Evolutionary conservation across 2,888 invertebrate species (phyloP).

Genomic region (Xanthia togata): DNA sequence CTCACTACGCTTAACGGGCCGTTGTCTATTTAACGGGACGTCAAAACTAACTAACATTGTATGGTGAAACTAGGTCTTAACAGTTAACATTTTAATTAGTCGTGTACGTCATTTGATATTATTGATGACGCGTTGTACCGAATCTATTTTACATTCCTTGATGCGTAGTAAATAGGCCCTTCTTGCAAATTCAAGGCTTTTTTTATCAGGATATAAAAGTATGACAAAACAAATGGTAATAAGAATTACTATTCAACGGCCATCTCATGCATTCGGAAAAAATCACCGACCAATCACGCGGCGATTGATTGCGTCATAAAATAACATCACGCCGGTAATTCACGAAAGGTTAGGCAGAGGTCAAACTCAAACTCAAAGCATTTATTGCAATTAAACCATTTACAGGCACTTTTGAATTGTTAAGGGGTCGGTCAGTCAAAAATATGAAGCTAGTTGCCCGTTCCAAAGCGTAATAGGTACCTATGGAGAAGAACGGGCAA

Average conservation of each 20-base stretch:
- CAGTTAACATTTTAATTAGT: constrained; percentile 37
- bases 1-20: too few species aligned
- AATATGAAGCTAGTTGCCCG: too few species aligned
- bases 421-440: too few species aligned
- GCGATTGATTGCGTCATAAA: constrained; percentile 23
- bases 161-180: background rate
- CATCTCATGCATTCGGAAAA: background rate
- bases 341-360: background rate
- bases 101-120: constrained; percentile 39
- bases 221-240: background rate
- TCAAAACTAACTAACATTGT: too few species aligned
- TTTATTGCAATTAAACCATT: too few species aligned
- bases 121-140: constrained; percentile 4
- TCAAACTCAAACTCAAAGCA: too few species aligned
- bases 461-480: too few species aligned
- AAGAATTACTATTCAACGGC: background rate
- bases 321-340: background rate
- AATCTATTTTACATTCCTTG: background rate
- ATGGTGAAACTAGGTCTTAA: too few species aligned
- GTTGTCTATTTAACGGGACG: too few species aligned
- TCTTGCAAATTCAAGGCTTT: constrained; percentile 6
- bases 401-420: too few species aligned
- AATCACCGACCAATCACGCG: background rate
- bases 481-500: too few species aligned
- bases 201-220: background rate